A percentile compares a stretch with the other conserved stretches of the same genome.
These are phyloP conservation scores for Byasa hedistus DNA, from an alignment of 2,888 invertebrate species.

Conservation along the genomic window DNA sequence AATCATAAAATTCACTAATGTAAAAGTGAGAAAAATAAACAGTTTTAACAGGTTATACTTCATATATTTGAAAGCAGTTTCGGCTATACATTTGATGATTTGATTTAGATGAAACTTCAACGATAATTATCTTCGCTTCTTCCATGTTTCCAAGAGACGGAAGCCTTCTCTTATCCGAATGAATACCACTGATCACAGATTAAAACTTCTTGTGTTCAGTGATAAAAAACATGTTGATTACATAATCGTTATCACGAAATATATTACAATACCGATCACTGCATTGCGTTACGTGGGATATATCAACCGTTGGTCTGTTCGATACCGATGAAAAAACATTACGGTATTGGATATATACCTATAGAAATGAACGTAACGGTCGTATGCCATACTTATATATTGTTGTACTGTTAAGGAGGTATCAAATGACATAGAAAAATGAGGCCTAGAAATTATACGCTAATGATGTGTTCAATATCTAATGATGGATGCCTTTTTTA, in stretches of 20 bases:
- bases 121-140: no score
- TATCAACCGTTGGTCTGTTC: slow-evolving; percentile 3
- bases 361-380: slow-evolving; percentile 42
- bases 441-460: slow-evolving; percentile 49
- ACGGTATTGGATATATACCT: slow-evolving; percentile 31
- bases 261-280: neutral
- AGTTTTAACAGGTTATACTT: no score
- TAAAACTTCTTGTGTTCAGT: neutral
- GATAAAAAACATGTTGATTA: neutral
- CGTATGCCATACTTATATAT: slow-evolving; percentile 39
- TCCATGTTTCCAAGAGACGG: neutral
- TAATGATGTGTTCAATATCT: slow-evolving; percentile 42
- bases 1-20: no score
- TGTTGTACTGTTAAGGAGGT: slow-evolving; percentile 37
- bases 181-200: neutral
- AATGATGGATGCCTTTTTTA: no score
- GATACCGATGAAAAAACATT: slow-evolving; percentile 21
- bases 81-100: no score
- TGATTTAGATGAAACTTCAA: no score
- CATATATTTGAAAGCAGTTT: no score
- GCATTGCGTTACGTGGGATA: neutral
- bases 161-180: neutral
- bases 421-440: slow-evolving; percentile 37
- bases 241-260: neutral
- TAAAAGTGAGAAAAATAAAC: no score